Base-by-base conservation (phyloP, 2,888 invertebrate genomes). In the Trilocha varians region DNA sequence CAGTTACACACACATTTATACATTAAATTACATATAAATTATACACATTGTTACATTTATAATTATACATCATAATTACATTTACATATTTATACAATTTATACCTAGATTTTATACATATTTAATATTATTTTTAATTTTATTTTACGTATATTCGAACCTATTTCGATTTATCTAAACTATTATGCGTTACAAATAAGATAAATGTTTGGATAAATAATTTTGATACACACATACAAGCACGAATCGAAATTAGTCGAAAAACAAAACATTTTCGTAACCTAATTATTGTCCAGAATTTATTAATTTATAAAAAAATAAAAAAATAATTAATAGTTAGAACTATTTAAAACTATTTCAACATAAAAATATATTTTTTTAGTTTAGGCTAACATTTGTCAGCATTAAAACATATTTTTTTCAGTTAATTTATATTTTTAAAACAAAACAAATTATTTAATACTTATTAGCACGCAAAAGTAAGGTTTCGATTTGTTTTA, bases 211-310 rank as follows among this genome's bases (percentile, higher is more conserved):
- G 6, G 11, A 9, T 25, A 25, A 3, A 25, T 25, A 25, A 25
- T 25, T 25, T 25, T 11, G 8, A 25, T 25, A 9, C n/a, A n/a
- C n/a, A 32, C 16, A 25, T 17, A 38, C 3, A 38, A 14, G 13
- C 32, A 33, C 18, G 38, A 32, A 32, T 13, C 25, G 13, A 25
- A 38, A 38, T 13, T 25, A 25, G 11, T 41, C 49, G 49, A 47
- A 39, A 33, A 54, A 61, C 53, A 38, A 64, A 59, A 55, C 62
- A 57, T 48, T 62, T 66, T 67, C 53, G 6, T 65, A 63, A 43
- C 67, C 78, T 79, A 79, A 77, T 84, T 84, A 84, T 84, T 84
- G 83, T 83, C 83, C 70, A 66, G 71, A 64, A 62, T 63, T 52
- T 59, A 62, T 58, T 55, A 60, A 25, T 35, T 40, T 40, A 32